phyloP scores from a whole-genome alignment of 2,797 vertebrate genomes.

The Acanthurus lineatus region DNA sequence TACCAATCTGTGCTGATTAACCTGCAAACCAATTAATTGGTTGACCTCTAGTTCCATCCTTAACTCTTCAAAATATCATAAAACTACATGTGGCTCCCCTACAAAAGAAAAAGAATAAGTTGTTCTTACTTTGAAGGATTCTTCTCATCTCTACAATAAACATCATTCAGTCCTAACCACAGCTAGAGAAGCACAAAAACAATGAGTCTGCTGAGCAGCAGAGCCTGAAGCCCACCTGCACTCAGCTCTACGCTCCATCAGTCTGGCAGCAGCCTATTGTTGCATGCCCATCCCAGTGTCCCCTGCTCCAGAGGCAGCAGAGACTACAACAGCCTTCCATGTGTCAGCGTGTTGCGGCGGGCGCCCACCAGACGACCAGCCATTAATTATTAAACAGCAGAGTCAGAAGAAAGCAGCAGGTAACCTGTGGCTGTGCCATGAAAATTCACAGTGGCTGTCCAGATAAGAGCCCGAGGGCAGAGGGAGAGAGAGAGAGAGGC shows the following conservation, averaged over 20 bases:
- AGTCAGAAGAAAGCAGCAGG: conserved; percentile 60
- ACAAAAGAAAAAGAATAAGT: no score
- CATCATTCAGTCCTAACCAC: conserved; percentile 1
- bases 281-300: conserved; percentile 49
- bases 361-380: conserved; percentile 47
- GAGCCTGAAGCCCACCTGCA: conserved; percentile 62
- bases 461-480: conserved; percentile 66
- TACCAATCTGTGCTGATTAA: no score
- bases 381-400: conserved; percentile 78
- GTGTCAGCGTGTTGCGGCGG: conserved; percentile 51
- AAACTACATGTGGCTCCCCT: no score
- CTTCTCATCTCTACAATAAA: conserved; percentile 2
- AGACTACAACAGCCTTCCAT: conserved; percentile 54
- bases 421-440: conserved; percentile 60
- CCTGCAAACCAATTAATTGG: no score
- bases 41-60: no score
- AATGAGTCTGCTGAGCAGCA: conserved; percentile 32
- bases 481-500: conserved; percentile 22
- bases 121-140: not conserved
- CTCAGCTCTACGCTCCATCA: conserved; percentile 55
- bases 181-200: conserved; percentile 17
- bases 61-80: no score
- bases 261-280: conserved; percentile 62
- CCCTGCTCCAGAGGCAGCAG: conserved; percentile 47
- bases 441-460: conserved; percentile 58